These are phyloP conservation scores for Parazoanthus darwini DNA, from an alignment of 92 coral and sea anemone genomes.

Conservation along the genomic window DNA sequence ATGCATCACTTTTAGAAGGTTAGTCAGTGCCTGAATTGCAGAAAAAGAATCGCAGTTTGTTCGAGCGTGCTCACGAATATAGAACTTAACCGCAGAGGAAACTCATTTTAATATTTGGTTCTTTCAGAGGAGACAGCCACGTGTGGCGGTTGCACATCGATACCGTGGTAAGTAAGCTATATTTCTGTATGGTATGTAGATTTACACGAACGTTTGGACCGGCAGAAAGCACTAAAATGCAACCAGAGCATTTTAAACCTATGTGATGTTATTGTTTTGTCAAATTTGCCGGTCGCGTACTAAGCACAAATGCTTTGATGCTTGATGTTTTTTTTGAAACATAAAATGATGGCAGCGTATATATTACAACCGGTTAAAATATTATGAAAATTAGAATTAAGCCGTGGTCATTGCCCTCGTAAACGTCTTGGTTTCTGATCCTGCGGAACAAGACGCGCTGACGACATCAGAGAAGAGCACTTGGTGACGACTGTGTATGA, in stretches of 20 bases:
- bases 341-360: neutral
- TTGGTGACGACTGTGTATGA: neutral
- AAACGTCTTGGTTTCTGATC: neutral
- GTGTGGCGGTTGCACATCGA: constrained; percentile 89
- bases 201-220: neutral
- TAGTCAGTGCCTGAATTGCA: constrained; percentile 39
- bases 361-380: neutral
- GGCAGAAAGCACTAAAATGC: constrained; percentile 13
- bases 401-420: neutral
- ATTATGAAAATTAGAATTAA: neutral
- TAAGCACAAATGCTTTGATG: constrained; percentile 19
- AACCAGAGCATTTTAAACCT: constrained; percentile 25
- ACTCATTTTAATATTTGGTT: constrained; percentile 50
- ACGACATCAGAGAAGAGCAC: neutral
- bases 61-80: constrained; percentile 20
- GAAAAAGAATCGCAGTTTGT: neutral
- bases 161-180: constrained; percentile 75
- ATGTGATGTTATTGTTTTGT: constrained; percentile 45
- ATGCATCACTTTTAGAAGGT: constrained; percentile 98
- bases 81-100: constrained; percentile 27
- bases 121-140: constrained; percentile 89
- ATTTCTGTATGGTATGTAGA: constrained; percentile 1
- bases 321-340: constrained; percentile 12
- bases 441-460: neutral
- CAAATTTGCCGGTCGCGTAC: constrained; percentile 43